Percentiles rank a stretch among this genome's conserved stretches.
phyloP scores from a whole-genome alignment of 2,797 vertebrate genomes.

The Rhynchotus rufescens region DNA sequence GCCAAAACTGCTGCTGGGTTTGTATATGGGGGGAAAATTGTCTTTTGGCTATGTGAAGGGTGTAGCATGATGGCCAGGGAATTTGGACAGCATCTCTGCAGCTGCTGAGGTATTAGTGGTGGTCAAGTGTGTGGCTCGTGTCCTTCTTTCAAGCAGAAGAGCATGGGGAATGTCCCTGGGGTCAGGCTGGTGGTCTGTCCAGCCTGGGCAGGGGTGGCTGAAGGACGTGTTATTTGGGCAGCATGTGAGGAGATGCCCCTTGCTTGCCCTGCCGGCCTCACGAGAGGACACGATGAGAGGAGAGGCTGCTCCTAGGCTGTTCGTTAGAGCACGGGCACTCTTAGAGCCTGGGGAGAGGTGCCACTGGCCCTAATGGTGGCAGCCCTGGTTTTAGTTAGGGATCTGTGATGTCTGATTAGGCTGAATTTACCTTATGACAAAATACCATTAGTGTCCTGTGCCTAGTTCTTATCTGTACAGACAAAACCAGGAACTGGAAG shows the following conservation, averaged over 20 bases:
- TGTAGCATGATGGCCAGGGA: background rate
- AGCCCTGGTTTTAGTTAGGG: background rate
- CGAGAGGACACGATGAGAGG: background rate
- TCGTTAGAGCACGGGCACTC: background rate
- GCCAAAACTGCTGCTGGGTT: background rate
- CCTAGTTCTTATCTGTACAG: background rate
- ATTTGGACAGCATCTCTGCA: background rate
- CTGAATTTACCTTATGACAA: background rate
- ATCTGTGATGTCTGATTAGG: background rate
- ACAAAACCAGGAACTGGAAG: background rate
- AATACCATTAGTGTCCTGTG: background rate
- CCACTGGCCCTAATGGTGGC: background rate
- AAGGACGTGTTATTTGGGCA: background rate
- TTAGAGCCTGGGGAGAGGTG: background rate
- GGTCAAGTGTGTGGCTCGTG: background rate
- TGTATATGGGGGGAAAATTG: background rate
- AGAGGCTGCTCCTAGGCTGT: background rate
- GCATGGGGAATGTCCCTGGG: too few relatives aligned
- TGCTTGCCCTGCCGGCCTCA: background rate
- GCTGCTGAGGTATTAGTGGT: background rate
- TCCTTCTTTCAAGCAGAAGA: background rate
- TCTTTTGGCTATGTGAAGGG: background rate
- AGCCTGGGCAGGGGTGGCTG: background rate
- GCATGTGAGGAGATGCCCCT: accelerated
- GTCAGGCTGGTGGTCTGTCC: background rate